Conservation (phyloP, 1,140 invertebrate genomes). For the Drosophila leontia region DNA sequence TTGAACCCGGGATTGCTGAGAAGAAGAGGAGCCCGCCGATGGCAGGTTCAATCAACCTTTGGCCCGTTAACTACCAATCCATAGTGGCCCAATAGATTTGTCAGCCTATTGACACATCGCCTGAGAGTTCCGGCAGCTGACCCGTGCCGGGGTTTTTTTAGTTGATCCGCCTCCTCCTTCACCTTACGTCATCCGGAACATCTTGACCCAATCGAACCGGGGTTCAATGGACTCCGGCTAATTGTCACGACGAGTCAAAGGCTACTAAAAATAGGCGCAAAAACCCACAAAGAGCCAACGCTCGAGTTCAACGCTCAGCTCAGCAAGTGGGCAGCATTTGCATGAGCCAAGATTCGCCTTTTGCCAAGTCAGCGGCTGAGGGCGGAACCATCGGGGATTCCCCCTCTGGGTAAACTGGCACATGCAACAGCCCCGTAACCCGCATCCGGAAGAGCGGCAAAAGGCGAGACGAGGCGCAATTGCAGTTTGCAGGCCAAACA, state of each 20-base stretch:
- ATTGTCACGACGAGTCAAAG: slow-evolving; percentile 53
- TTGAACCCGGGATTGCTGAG: slow-evolving; percentile 37
- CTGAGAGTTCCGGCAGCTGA: slow-evolving; percentile 68
- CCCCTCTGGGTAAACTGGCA: slow-evolving; percentile 50
- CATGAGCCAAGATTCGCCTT: slow-evolving; percentile 57
- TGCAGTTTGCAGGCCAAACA: slow-evolving; percentile 64
- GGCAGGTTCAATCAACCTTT: slow-evolving; percentile 76
- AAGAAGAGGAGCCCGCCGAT: not conserved
- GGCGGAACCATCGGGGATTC: slow-evolving; percentile 12
- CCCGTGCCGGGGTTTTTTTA: slow-evolving; percentile 1
- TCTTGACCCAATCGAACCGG: slow-evolving; percentile 57
- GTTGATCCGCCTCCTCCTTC: slow-evolving; percentile 5
- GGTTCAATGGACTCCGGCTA: slow-evolving; percentile 73
- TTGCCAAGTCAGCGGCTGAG: slow-evolving; percentile 44
- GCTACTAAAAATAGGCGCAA: slow-evolving; percentile 55
- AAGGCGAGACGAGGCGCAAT: slow-evolving; percentile 22
- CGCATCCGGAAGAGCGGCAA: not conserved
- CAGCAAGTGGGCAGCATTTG: slow-evolving; percentile 46
- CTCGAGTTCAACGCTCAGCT: slow-evolving; percentile 48
- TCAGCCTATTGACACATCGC: slow-evolving; percentile 56
- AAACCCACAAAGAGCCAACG: slow-evolving; percentile 10
- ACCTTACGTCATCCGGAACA: slow-evolving; percentile 56
- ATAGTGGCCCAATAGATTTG: slow-evolving; percentile 57
- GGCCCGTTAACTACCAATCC: slow-evolving; percentile 32
- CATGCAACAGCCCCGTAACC: slow-evolving; percentile 63